A percentile compares a stretch with the other conserved stretches of the same genome.
These are phyloP conservation scores for Peromyscus polionotus DNA, from an alignment of 2,113 vertebrate species.

Conservation along the genomic window DNA sequence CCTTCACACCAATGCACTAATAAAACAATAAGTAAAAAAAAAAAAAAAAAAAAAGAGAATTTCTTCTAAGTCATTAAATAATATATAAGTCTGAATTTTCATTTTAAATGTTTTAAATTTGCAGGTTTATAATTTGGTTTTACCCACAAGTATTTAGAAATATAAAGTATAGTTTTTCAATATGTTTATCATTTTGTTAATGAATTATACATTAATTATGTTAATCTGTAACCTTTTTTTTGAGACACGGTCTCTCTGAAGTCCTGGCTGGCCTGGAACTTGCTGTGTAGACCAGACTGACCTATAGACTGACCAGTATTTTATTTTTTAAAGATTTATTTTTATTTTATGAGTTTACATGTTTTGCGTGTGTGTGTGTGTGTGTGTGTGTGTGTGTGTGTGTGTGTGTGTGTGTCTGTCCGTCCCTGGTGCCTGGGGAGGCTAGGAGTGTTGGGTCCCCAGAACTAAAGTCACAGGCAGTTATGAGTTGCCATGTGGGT, in stretches of 20 bases:
- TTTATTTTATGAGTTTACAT: background rate
- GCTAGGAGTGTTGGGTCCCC: background rate
- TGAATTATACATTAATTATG: background rate
- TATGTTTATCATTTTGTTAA: constrained; percentile 10
- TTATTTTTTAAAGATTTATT: background rate
- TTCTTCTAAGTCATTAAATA: background rate
- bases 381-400: no score
- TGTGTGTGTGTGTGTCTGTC: no score
- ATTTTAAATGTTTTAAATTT: constrained; percentile 20
- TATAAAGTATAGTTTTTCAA: background rate
- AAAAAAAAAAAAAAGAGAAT: no score
- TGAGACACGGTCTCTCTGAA: background rate
- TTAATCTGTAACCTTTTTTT: background rate
- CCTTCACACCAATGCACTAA: no score
- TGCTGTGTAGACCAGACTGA: background rate
- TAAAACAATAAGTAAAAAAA: no score
- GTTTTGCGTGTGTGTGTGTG: background rate
- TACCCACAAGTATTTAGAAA: constrained; percentile 20
- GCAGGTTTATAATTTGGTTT: background rate
- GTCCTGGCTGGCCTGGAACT: background rate
- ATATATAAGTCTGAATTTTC: background rate
- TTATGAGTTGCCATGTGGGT: background rate
- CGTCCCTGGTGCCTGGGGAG: background rate
- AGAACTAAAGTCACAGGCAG: background rate
- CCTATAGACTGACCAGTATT: background rate